phyloP scores from a whole-genome alignment of 2,113 vertebrate genomes.

The Orycteropus afer region DNA sequence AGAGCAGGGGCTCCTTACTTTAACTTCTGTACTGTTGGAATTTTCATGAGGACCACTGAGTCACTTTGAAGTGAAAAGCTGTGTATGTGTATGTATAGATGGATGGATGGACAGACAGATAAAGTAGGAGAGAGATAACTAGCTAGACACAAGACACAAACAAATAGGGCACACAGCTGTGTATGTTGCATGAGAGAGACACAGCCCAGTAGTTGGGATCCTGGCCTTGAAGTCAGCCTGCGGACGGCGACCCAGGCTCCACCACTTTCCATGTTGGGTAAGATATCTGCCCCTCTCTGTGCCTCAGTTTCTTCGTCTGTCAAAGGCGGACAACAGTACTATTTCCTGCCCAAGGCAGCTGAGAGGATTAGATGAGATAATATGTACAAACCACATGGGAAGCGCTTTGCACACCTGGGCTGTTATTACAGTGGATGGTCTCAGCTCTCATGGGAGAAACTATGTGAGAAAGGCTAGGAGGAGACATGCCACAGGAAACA shows the following conservation, averaged over 20 bases:
- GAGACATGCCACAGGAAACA: background rate
- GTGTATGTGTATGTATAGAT: background rate
- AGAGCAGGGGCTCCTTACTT: background rate
- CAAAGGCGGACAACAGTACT: no score
- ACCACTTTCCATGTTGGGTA: no score
- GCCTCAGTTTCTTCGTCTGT: background rate
- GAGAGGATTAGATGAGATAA: background rate
- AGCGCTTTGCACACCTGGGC: background rate
- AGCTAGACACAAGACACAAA: background rate
- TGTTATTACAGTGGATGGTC: accelerated
- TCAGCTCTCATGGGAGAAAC: background rate
- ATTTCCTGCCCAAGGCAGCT: no score
- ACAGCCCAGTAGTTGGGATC: accelerated
- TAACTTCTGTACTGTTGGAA: accelerated
- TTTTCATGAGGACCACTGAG: background rate
- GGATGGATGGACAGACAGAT: background rate
- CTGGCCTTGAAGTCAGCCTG: background rate
- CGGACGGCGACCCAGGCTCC: accelerated
- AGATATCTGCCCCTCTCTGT: accelerated
- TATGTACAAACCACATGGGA: accelerated
- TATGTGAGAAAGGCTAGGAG: background rate
- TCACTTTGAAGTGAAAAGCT: no score
- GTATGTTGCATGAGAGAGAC: no score
- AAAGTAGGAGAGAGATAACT: background rate
- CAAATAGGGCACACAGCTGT: background rate